These are phyloP conservation scores for Drosophila ohnishii DNA, from an alignment of 1,140 invertebrate species.

Conservation along the genomic window DNA sequence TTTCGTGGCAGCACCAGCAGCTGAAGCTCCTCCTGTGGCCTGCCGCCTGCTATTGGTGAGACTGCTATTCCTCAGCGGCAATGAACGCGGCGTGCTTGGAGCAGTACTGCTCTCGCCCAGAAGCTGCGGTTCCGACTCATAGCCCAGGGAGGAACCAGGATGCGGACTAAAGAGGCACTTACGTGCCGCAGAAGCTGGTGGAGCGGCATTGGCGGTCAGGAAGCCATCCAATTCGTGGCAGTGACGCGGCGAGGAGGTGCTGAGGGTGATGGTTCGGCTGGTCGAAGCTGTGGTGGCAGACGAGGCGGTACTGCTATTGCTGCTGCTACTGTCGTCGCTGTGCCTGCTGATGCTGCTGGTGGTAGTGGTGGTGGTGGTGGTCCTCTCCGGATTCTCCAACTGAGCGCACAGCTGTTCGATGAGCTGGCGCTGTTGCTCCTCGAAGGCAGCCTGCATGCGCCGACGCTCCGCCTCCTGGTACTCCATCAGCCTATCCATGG, in stretches of 20 bases:
- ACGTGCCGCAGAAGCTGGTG: conserved; percentile 18
- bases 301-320: background rate
- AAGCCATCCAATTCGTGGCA: conserved; percentile 9
- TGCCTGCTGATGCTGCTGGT: conserved; percentile 27
- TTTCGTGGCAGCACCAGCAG: background rate
- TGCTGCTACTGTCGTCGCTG: conserved; percentile 54
- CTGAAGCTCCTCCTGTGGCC: background rate
- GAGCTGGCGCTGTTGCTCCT: conserved; percentile 66
- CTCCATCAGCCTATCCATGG: conserved; percentile 81
- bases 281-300: conserved; percentile 3
- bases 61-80: conserved; percentile 36
- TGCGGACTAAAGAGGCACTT: conserved; percentile 52
- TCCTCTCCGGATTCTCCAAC: conserved; percentile 25
- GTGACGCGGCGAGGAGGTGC: conserved; percentile 8
- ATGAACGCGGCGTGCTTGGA: conserved; percentile 36
- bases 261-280: conserved; percentile 4
- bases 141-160: background rate
- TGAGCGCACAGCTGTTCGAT: conserved; percentile 71
- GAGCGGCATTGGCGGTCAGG: background rate
- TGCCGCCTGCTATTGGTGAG: conserved; percentile 31
- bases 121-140: conserved; percentile 36
- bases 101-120: conserved; percentile 7
- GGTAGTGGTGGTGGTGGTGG: conserved; percentile 36
- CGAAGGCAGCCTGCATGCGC: conserved; percentile 66
- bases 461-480: conserved; percentile 75